phyloP scores from a whole-genome alignment of 2,888 invertebrate genomes.

The Rotaria magnacalcarata region DNA sequence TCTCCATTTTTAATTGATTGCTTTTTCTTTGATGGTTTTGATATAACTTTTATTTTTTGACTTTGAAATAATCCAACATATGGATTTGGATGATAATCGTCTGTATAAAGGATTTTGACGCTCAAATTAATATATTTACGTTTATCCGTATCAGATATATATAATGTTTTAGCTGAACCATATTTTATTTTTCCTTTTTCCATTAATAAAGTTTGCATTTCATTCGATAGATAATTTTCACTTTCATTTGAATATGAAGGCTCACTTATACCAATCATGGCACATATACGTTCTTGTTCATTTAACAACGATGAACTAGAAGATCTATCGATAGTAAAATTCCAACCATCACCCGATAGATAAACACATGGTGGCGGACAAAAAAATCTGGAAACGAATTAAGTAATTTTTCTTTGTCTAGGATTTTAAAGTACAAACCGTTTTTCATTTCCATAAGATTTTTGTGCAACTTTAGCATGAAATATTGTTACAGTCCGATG shows the following conservation, averaged over 20 bases:
- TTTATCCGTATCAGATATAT: slow-evolving; percentile 97
- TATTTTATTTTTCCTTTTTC: slow-evolving; percentile 62
- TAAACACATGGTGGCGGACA: slow-evolving; percentile 99
- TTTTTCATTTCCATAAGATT: slow-evolving; percentile 98
- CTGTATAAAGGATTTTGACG: slow-evolving; percentile 97
- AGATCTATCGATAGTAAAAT: slow-evolving; percentile 61
- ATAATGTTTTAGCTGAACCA: slow-evolving; percentile 96
- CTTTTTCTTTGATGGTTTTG: slow-evolving; percentile 98
- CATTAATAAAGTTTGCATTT: slow-evolving; percentile 36
- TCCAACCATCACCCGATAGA: slow-evolving; percentile 92
- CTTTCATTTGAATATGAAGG: slow-evolving; percentile 72
- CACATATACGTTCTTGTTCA: slow-evolving; percentile 61
- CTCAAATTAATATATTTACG: slow-evolving; percentile 97
- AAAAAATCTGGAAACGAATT: slow-evolving; percentile 67
- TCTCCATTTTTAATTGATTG: slow-evolving; percentile 98
- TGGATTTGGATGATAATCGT: slow-evolving; percentile 67
- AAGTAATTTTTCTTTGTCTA: slow-evolving; percentile 48
- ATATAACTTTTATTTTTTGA: slow-evolving; percentile 97
- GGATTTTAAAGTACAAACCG: slow-evolving; percentile 61
- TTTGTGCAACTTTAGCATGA: slow-evolving; percentile 98
- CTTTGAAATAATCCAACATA: slow-evolving; percentile 97
- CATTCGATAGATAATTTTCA: slow-evolving; percentile 60
- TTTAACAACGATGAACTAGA: slow-evolving; percentile 62
- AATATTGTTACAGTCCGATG: slow-evolving; percentile 78
- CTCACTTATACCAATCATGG: slow-evolving; percentile 90